Conservation (phyloP, 92 coral and sea anemone species). For the Umimayanthus kanabou region DNA sequence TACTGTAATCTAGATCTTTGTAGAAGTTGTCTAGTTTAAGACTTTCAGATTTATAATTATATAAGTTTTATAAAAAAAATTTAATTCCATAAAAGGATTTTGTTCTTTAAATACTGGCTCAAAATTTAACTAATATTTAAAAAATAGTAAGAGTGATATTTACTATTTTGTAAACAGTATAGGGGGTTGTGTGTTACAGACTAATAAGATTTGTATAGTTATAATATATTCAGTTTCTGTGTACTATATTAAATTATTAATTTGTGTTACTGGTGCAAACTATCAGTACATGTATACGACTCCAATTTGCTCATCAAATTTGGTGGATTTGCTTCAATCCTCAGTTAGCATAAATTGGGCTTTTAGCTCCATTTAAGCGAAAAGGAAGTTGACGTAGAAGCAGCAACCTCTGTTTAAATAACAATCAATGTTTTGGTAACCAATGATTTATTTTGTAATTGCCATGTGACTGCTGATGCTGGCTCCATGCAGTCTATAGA, state of each 20-base stretch:
- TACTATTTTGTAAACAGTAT: not conserved
- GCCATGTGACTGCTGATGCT: constrained; percentile 27
- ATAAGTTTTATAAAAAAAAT: no score
- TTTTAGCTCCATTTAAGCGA: constrained; percentile 4
- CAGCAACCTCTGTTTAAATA: not conserved
- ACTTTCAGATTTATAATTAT: no score
- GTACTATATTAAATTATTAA: not conserved
- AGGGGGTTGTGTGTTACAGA: not conserved
- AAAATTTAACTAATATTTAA: no score
- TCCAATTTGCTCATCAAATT: not conserved
- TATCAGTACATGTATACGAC: not conserved
- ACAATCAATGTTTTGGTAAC: not conserved
- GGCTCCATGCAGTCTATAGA: no score
- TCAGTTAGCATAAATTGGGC: not conserved
- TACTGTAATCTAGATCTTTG: no score
- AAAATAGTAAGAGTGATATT: no score
- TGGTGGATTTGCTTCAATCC: not conserved
- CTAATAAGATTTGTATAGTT: not conserved
- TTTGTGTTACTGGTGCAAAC: not conserved
- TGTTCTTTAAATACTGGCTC: no score
- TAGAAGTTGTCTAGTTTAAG: no score
- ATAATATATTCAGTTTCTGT: not conserved
- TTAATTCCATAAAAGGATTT: no score
- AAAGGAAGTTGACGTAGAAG: not conserved
- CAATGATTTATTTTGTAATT: not conserved